Percentiles rank a stretch among this genome's conserved stretches.
Conservation (phyloP, 2,797 vertebrate species). For the Sebastes taczanowskii region DNA sequence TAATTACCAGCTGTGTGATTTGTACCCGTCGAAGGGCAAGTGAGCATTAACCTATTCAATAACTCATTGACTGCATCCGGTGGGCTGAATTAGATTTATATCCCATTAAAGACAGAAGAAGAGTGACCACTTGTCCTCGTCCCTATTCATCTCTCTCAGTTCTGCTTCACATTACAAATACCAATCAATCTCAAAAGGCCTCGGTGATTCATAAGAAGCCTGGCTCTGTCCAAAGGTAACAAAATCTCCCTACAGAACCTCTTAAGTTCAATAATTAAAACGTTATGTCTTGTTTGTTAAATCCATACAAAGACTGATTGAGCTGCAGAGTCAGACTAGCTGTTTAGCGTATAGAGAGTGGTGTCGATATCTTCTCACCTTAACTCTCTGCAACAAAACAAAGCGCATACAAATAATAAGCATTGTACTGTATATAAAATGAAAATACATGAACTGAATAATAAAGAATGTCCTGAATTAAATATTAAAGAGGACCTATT, state of each 20-base stretch:
- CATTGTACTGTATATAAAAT: not conserved
- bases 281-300: not conserved
- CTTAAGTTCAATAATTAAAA: not conserved
- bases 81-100: conserved; percentile 45
- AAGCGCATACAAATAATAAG: not conserved
- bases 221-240: not conserved
- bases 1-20: conserved; percentile 43
- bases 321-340: not conserved
- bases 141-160: conserved; percentile 20
- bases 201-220: not conserved
- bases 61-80: conserved; percentile 33
- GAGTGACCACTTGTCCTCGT: conserved; percentile 4
- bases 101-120: conserved; percentile 19
- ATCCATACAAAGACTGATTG: not conserved
- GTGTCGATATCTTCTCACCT: not conserved
- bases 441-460: not conserved
- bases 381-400: not conserved
- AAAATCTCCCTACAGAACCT: not conserved
- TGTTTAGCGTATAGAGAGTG: not conserved
- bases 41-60: conserved; percentile 41
- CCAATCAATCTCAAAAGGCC: conserved; percentile 12
- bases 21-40: conserved; percentile 26
- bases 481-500: no score
- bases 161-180: conserved; percentile 16
- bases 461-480: not conserved